Conservation (phyloP, 2,888 invertebrate genomes). For the Argyresthia goedartella region DNA sequence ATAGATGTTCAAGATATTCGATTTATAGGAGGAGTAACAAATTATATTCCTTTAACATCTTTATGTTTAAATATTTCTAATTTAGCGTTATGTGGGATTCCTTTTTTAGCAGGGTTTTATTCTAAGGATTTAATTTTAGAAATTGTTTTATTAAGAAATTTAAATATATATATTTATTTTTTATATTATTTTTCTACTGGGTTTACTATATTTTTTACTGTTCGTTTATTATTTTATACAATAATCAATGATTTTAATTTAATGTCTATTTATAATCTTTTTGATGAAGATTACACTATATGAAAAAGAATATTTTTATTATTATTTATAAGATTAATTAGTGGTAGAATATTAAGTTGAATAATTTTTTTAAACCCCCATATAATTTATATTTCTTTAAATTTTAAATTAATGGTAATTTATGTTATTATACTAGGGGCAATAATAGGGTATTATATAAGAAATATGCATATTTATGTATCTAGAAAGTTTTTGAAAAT, state of each 20-base stretch:
- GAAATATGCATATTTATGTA: constrained; percentile 49
- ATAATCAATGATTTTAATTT: constrained; percentile 61
- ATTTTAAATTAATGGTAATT: constrained; percentile 67
- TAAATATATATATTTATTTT: constrained; percentile 67
- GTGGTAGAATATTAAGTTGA: constrained; percentile 67
- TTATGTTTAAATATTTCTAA: constrained; percentile 70
- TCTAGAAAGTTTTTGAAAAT: constrained; percentile 42
- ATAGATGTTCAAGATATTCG: constrained; percentile 78
- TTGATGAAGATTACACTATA: constrained; percentile 59
- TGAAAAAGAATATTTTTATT: constrained; percentile 57
- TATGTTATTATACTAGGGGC: constrained; percentile 53
- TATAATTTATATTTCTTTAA: constrained; percentile 64
- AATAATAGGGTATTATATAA: constrained; percentile 47
- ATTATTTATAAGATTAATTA: constrained; percentile 63
- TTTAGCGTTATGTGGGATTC: constrained; percentile 74
- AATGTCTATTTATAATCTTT: constrained; percentile 53
- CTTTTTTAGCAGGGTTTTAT: constrained; percentile 76
- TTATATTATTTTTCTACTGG: constrained; percentile 70
- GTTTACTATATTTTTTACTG: constrained; percentile 68
- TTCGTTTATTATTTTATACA: constrained; percentile 70
- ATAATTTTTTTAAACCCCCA: constrained; percentile 63
- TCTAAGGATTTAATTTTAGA: constrained; percentile 76
- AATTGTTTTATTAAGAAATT: constrained; percentile 55
- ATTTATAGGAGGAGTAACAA: constrained; percentile 59
- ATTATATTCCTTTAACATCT: constrained; percentile 62